Evolutionary conservation across 2,888 invertebrate species (phyloP).

Genomic region (Ichneumon xanthorius): DNA sequence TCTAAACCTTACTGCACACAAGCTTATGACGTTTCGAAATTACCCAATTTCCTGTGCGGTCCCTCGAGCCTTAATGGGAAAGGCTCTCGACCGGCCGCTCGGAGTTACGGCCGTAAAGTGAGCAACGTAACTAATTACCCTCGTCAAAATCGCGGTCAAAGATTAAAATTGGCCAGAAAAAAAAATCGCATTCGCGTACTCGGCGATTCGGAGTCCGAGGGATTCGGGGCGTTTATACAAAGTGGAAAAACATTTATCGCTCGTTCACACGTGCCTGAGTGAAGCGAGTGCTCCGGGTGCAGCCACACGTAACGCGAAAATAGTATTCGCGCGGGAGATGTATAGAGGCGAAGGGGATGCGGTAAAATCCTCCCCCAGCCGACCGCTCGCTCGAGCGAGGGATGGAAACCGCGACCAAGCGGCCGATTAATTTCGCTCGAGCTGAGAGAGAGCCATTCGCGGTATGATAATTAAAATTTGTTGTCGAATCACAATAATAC

Average conservation of each 20-base stretch:
- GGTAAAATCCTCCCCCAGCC: slow-evolving; percentile 18
- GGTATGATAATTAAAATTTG: slow-evolving; percentile 81
- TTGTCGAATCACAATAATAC: slow-evolving; percentile 76
- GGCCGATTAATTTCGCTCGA: slow-evolving; percentile 76
- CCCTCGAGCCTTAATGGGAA: neutral
- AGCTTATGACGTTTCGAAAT: slow-evolving; percentile 5
- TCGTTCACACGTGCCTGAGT: slow-evolving; percentile 42
- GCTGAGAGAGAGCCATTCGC: slow-evolving; percentile 70
- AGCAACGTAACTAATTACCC: slow-evolving; percentile 20
- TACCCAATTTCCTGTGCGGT: slow-evolving; percentile 7
- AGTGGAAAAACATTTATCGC: slow-evolving; percentile 51
- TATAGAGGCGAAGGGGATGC: neutral
- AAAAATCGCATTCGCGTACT: neutral
- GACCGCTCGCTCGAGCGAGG: slow-evolving; percentile 45
- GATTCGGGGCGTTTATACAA: slow-evolving; percentile 25
- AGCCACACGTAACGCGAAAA: slow-evolving; percentile 50
- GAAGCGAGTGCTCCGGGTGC: slow-evolving; percentile 24
- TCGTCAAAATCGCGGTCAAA: neutral
- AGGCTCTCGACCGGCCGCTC: neutral
- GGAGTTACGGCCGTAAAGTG: neutral
- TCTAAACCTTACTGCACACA: neutral
- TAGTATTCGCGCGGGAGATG: slow-evolving; percentile 30
- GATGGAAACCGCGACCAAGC: slow-evolving; percentile 52
- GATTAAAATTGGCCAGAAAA: neutral
- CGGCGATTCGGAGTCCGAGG: slow-evolving; percentile 17